Evolutionary conservation across 2,888 invertebrate species (phyloP), one percentile per base, ranked within the genome.

Genomic region (Drosophila longiperda): DNA sequence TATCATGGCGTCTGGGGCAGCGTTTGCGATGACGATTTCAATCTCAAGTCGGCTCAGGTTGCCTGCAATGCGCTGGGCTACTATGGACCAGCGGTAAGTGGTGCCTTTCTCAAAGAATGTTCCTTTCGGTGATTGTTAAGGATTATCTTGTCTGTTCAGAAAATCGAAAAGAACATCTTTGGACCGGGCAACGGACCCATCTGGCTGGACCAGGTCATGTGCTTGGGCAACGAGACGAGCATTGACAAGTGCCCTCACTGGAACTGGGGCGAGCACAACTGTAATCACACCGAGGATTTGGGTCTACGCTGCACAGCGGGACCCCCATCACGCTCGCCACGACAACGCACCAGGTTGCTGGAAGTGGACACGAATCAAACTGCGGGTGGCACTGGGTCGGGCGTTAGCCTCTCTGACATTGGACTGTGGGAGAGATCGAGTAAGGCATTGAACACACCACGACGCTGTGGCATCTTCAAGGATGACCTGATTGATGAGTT

Each of bases 1-100:
- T 94, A 95, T 78, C 94, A 95, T 74, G 95, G 95, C 3, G 94
- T 95, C 23, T 96, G 96, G 96, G 97, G 97, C 15, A 96, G 96
- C 0, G 94, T 97, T 17, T 97, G 97, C 91, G 96, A 97, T 85
- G 97, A 97, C 87, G 95, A 96, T 82, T 97, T 97, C 88, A 95
- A 95, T 55, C 93, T 94, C 23, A 93, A 94, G 52, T 95, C 96
- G 32, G 97, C 96, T 0, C 94, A 94, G 80, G 95, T 96, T 1
- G 94, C 95, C 26, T 96, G 96, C 80, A 94, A 93, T 66, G 93
- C 94, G 2, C 87, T 95, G 63, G 95, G 95, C 7, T 95, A 93
- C 75, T 93, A 92, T 53, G 95, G 95, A 6, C 82, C 83, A 26
- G 94, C 94, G 17, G 90, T 93, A 78, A 82, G 87, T 64, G 23